These are phyloP conservation scores for Aegotheles bennettii DNA, from an alignment of 2,113 vertebrate genomes.

Conservation along the genomic window DNA sequence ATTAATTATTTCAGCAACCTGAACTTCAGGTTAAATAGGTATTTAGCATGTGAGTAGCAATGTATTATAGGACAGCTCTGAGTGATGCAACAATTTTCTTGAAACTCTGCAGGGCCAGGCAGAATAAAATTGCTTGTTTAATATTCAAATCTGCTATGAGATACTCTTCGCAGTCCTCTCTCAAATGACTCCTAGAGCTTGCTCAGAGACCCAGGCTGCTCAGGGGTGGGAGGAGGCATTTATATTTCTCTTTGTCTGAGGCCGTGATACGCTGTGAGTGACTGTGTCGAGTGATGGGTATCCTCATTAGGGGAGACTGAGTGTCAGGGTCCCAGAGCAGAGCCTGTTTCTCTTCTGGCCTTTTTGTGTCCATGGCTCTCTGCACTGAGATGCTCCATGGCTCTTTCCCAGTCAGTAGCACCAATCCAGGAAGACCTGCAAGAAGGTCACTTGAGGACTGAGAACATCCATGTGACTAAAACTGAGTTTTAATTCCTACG, in stretches of 20 bases:
- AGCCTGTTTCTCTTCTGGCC: neutral
- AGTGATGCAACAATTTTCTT: neutral
- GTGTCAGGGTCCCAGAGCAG: neutral
- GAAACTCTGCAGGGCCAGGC: neutral
- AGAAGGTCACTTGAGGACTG: neutral
- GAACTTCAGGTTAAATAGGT: neutral
- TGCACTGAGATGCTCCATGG: neutral
- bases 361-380: neutral
- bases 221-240: neutral
- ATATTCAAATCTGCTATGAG: neutral
- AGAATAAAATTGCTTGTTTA: neutral
- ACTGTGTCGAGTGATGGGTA: rapidly evolving
- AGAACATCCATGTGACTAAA: neutral
- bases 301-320: rapidly evolving
- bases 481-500: neutral
- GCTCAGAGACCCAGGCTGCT: neutral
- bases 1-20: neutral
- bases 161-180: neutral
- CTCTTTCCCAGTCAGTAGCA: neutral
- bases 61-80: neutral
- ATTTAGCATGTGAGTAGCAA: neutral
- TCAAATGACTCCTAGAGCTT: neutral
- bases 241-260: neutral
- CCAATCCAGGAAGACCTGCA: neutral
- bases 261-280: neutral